These are phyloP conservation scores for Ryuthela nishihirai DNA, from an alignment of 2,888 invertebrate genomes.

Conservation along the genomic window DNA sequence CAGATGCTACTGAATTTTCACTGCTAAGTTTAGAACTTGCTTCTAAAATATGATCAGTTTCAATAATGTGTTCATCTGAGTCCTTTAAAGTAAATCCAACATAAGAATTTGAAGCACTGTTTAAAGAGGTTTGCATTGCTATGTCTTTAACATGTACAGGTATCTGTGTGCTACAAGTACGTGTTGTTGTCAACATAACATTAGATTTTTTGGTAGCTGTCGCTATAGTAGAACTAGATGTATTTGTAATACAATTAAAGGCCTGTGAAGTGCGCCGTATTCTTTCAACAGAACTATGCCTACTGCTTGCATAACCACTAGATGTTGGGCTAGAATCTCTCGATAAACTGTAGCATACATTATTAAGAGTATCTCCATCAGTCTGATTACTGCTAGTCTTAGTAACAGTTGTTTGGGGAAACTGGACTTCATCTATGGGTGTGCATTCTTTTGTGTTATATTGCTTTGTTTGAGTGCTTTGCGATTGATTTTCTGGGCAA, in stretches of 20 bases:
- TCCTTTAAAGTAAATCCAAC: constrained; percentile 34
- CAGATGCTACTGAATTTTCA: too few relatives aligned
- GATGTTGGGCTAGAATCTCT: constrained; percentile 40
- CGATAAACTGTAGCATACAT: constrained; percentile 25
- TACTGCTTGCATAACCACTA: constrained; percentile 39
- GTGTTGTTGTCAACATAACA: constrained; percentile 36
- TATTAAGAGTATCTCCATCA: constrained; percentile 29
- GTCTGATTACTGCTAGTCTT: constrained; percentile 25
- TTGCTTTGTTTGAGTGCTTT: constrained; percentile 41
- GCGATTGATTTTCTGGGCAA: constrained; percentile 27
- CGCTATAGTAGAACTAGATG: background rate
- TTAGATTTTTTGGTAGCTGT: constrained; percentile 15
- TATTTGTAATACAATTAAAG: constrained; percentile 14
- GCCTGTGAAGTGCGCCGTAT: constrained; percentile 16
- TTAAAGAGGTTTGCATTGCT: constrained; percentile 44
- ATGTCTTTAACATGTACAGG: constrained; percentile 44
- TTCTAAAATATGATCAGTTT: background rate
- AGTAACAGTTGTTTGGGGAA: constrained; percentile 15
- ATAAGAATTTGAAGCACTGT: constrained; percentile 12
- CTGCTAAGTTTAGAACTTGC: background rate
- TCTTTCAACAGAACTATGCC: constrained; percentile 35
- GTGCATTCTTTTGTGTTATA: constrained; percentile 35
- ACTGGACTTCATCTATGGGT: constrained; percentile 26
- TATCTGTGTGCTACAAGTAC: constrained; percentile 43
- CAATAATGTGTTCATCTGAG: background rate